Evolutionary conservation across 2,113 vertebrate species (phyloP).

Genomic region (Macroglossus sobrinus): DNA sequence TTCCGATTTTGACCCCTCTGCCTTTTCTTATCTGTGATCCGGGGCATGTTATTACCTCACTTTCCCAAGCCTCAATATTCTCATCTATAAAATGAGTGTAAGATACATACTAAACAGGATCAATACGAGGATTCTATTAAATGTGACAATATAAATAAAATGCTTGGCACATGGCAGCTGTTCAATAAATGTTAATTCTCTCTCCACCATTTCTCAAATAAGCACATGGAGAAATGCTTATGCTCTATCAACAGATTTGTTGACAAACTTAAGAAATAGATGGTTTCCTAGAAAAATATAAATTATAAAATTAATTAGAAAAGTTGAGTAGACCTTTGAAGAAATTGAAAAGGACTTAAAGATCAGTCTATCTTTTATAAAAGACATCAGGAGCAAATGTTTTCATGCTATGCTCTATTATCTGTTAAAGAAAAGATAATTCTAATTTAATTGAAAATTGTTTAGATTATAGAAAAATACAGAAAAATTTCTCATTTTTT

Average conservation of each 20-base stretch:
- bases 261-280: neutral
- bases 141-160: conserved; percentile 16
- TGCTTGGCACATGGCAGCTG: neutral
- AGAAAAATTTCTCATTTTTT: neutral
- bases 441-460: neutral
- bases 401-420: neutral
- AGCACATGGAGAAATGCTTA: neutral
- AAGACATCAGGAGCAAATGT: neutral
- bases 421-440: neutral
- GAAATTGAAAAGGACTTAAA: conserved; percentile 3
- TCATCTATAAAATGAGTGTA: conserved; percentile 5
- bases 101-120: neutral
- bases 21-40: neutral
- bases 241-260: neutral
- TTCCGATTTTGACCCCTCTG: neutral
- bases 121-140: neutral
- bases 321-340: neutral
- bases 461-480: neutral
- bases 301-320: conserved; percentile 9
- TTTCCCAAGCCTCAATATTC: neutral
- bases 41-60: neutral
- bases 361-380: neutral
- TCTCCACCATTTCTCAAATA: neutral
- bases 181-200: neutral
- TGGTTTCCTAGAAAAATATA: conserved; percentile 12